Conservation (phyloP, 2,797 vertebrate genomes). For the Clamator glandarius region DNA sequence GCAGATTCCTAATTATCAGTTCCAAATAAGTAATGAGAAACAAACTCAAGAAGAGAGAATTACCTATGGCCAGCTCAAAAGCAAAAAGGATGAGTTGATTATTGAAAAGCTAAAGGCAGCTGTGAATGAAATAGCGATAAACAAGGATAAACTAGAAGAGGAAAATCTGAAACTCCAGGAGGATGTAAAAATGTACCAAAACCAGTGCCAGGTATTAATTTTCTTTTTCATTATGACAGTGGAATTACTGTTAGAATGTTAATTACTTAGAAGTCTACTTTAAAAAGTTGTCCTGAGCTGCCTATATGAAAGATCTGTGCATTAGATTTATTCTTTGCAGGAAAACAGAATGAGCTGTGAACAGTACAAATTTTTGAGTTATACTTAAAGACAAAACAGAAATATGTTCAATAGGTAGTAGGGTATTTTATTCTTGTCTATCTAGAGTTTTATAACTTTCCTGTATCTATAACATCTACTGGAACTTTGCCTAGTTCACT, state of each 20-base stretch:
- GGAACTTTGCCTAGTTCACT: neutral
- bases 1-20: constrained; percentile 73
- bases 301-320: neutral
- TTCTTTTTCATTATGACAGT: neutral
- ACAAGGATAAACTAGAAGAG: constrained; percentile 75
- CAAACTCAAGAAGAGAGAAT: constrained; percentile 35
- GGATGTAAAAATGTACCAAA: constrained; percentile 76
- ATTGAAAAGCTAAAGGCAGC: constrained; percentile 75
- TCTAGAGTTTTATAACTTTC: neutral
- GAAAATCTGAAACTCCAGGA: constrained; percentile 78
- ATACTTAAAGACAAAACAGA: neutral
- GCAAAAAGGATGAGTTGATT: constrained; percentile 60
- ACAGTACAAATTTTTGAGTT: neutral
- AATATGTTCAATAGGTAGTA: neutral
- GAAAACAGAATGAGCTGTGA: neutral
- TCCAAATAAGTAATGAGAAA: constrained; percentile 58
- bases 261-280: neutral
- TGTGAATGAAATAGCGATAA: constrained; percentile 76
- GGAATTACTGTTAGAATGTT: neutral
- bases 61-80: constrained; percentile 25
- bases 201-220: constrained; percentile 76
- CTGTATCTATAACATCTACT: neutral
- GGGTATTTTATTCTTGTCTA: neutral
- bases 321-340: neutral
- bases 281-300: neutral